Conservation (phyloP, 2,797 vertebrate genomes). For the Sparidentex hasta region DNA sequence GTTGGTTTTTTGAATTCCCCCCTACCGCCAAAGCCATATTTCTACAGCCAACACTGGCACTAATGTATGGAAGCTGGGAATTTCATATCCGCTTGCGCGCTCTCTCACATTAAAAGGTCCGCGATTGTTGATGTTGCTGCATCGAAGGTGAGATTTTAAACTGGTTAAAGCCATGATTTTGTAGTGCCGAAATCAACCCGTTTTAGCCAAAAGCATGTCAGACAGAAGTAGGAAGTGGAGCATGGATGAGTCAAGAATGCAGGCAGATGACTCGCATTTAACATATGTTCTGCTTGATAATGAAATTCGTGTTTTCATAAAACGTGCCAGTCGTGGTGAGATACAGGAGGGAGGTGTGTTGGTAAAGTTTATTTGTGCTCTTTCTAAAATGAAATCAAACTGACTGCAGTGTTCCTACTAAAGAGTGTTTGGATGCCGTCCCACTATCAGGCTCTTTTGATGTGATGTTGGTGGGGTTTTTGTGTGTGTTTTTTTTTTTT, state of each 20-base stretch:
- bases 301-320: neutral
- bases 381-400: neutral
- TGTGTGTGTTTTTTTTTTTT: too few species aligned
- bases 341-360: neutral
- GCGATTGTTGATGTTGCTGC: slow-evolving; percentile 20
- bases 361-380: neutral
- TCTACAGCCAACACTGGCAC: slow-evolving; percentile 36
- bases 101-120: slow-evolving; percentile 24
- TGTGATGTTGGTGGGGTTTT: neutral
- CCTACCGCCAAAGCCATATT: slow-evolving; percentile 71
- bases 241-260: slow-evolving; percentile 4
- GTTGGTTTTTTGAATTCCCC: slow-evolving; percentile 23
- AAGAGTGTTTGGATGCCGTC: neutral
- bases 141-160: slow-evolving; percentile 26
- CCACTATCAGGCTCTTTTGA: neutral
- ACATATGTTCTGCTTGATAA: slow-evolving; percentile 15
- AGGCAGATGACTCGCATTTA: neutral
- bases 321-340: neutral
- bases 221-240: slow-evolving; percentile 13
- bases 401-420: slow-evolving; percentile 1
- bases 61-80: slow-evolving; percentile 21
- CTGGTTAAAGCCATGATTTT: slow-evolving; percentile 20
- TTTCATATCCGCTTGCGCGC: slow-evolving; percentile 16
- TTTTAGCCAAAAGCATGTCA: slow-evolving; percentile 65
- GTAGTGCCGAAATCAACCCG: slow-evolving; percentile 26